These are phyloP conservation scores for Mixornis gularis DNA, from an alignment of 2,113 vertebrate species.

Conservation along the genomic window DNA sequence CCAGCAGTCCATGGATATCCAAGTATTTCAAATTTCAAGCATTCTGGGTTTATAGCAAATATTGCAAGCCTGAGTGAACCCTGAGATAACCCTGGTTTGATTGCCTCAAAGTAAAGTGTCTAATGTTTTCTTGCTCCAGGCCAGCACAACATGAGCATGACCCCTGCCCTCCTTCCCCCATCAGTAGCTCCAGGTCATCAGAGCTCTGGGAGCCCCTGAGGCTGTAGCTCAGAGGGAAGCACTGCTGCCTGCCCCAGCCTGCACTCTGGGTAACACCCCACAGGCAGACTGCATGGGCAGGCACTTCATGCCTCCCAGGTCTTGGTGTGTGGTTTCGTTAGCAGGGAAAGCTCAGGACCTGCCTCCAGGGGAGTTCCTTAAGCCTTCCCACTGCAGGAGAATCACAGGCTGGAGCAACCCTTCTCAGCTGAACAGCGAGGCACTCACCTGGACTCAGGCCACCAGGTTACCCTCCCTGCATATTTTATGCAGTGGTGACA, in stretches of 20 bases:
- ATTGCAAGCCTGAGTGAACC: not conserved
- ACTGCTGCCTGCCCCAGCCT: not conserved
- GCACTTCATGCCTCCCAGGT: too few species aligned
- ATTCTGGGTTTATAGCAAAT: not conserved
- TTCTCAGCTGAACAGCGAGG: not conserved
- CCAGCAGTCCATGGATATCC: not conserved
- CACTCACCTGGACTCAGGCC: not conserved
- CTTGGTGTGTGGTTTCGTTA: not conserved
- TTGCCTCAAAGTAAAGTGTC: not conserved
- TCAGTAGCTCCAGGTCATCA: not conserved
- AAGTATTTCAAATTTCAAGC: not conserved
- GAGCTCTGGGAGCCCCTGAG: not conserved
- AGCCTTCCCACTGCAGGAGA: not conserved
- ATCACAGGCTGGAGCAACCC: not conserved
- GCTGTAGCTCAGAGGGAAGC: not conserved
- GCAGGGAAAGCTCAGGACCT: not conserved
- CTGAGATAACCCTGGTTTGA: not conserved
- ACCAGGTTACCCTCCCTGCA: not conserved
- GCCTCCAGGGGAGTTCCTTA: not conserved
- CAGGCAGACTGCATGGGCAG: not conserved
- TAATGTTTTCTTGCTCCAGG: not conserved
- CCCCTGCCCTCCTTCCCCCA: rapidly evolving
- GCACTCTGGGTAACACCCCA: not conserved
- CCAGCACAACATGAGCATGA: not conserved
- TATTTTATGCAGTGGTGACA: not conserved